Evolutionary conservation across 1,140 invertebrate species (phyloP), one percentile per base, ranked within the genome.

Genomic region (Rhagoletis zephyria): DNA sequence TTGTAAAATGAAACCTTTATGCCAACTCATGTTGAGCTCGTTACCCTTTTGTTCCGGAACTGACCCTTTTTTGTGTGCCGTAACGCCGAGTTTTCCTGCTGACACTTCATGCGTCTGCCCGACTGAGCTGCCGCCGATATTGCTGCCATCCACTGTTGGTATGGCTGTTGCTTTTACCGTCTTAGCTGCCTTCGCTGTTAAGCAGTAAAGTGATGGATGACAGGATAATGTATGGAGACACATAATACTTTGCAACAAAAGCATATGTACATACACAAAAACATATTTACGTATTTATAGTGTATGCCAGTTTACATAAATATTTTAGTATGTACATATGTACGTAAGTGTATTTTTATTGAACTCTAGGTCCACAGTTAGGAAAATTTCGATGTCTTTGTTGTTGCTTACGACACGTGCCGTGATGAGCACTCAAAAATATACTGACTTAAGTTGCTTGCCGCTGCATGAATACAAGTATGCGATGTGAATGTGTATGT

Each of bases 211-310:
- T 91, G 91, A 91, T 91, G 91, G 91, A 91, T 91, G 91, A 91
- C 91, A 91, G 91, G 91, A 91, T 91, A 91, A 91, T 91, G 91
- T 91, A 90, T 89, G 89, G 90, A 90, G 91, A 92, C 91, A 91
- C 91, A 90, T 86, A 56, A 81, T 81, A 81, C 48, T 30, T 67
- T 30, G 4, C 64, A 42, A 67, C 51, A 56, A 56, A 56, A 7
- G 3, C 10, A 56, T 56, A 56, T 56, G 4, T 56, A 56, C 51
- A 56, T 56, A 0, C 0, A 56, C 1, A 1, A 56, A 7, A 30
- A 56, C 51, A 56, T 56, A 56, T 10, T 56, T 56, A 30, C 30
- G 30, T 30, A 30, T 30, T 30, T 30, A 30, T 56, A 7, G 1
- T 56, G 51, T 2, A 56, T 56, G 10, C 1, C 5, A 56, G 2